Base-by-base conservation (phyloP, 2,888 invertebrate species). In the Aethes cnicana region DNA sequence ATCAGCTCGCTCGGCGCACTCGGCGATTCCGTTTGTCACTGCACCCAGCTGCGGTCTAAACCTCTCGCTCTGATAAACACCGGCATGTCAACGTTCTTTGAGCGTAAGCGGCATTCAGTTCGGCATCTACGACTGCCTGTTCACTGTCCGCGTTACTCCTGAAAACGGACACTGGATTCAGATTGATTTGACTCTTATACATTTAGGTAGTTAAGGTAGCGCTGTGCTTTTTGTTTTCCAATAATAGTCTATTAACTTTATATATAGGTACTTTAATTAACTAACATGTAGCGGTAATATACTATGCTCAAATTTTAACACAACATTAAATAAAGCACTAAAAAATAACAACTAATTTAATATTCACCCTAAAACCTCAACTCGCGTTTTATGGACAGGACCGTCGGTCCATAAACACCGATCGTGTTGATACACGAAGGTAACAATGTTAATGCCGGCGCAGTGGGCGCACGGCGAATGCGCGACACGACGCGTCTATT, bases 21-120 rank as follows among this genome's bases (percentile, higher is more conserved):
- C 81, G 81, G 77, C 79, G 79, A 88, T 88, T 88, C 89, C 82
- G 87, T 89, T 87, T 89, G 89, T 84, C 84, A 77, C 77, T 74
- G 78, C 78, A 61, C 75, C 76, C 77, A 76, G 72, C 73, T 83
- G 84, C 76, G 81, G 82, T 76, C 72, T 78, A 72, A 74, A 77
- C 56, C 80, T 77, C 77, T 75, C 77, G 77, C 83, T 81, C 83
- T 81, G 84, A 83, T 87, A 86, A 87, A 86, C 85, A 79, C 52
- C 32, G 36, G 21, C 82, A 77, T 78, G 84, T 85, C 84, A 82
- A 78, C 84, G 77, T 76, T 84, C 80, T 81, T 81, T 84, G 84
- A 84, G 77, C 77, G 67, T 74, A 63, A 56, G 70, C 72, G 72
- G 72, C 72, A 72, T 81, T 78, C 77, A 78, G 72, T 81, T 78